These are phyloP conservation scores for Falco concolor DNA, from an alignment of 2,797 vertebrate species.

Conservation along the genomic window DNA sequence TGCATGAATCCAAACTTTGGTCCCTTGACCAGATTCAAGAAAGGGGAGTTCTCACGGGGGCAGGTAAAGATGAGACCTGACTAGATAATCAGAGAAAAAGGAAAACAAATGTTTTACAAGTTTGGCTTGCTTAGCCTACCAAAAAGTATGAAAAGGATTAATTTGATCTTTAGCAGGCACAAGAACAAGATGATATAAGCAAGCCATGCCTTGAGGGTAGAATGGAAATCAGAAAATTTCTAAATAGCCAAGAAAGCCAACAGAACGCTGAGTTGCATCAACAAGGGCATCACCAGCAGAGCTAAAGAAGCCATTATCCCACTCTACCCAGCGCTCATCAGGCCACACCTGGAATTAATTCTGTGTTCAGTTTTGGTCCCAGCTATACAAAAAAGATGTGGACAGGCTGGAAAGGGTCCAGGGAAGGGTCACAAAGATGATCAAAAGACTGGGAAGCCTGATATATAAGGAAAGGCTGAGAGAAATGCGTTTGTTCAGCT, in stretches of 20 bases:
- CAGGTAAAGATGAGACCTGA: background rate
- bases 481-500: background rate
- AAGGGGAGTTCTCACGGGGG: background rate
- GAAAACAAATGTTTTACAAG: background rate
- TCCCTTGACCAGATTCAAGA: background rate
- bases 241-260: background rate
- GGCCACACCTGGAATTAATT: background rate
- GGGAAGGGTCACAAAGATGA: background rate
- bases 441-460: background rate
- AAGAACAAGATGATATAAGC: background rate
- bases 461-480: background rate
- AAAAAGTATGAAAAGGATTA: background rate
- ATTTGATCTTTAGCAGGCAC: background rate
- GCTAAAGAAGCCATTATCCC: background rate
- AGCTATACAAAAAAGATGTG: accelerated
- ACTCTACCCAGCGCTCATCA: background rate
- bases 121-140: background rate
- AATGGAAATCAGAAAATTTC: background rate
- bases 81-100: background rate
- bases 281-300: background rate
- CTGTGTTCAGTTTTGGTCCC: background rate
- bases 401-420: background rate
- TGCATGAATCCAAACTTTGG: background rate
- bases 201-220: background rate
- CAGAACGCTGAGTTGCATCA: background rate